Evolutionary conservation across 2,888 invertebrate species (phyloP).

Genomic region (Prosapia bicincta): DNA sequence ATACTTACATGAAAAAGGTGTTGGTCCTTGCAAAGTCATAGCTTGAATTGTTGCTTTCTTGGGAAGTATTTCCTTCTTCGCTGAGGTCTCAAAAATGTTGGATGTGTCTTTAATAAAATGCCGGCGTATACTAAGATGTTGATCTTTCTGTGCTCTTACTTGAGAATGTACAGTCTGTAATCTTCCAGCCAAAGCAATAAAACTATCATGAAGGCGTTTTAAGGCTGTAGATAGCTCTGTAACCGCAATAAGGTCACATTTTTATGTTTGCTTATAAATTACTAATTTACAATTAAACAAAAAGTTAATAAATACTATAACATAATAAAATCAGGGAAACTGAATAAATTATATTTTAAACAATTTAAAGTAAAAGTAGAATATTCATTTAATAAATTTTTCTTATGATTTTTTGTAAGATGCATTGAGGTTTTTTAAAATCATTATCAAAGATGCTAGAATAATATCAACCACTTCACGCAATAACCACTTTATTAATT

Average conservation of each 20-base stretch:
- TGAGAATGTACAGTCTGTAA: constrained; percentile 71
- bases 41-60: constrained; percentile 37
- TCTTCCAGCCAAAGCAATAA: constrained; percentile 83
- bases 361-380: too few relatives aligned
- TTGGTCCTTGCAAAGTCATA: constrained; percentile 50
- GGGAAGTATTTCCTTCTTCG: constrained; percentile 41
- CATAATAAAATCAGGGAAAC: too few relatives aligned
- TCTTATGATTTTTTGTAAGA: too few relatives aligned
- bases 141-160: constrained; percentile 79
- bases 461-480: too few relatives aligned
- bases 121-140: constrained; percentile 75
- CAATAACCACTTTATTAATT: too few relatives aligned
- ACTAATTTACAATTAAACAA: too few relatives aligned
- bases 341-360: too few relatives aligned
- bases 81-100: constrained; percentile 65
- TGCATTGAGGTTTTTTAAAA: too few relatives aligned
- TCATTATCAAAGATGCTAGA: too few relatives aligned
- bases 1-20: constrained; percentile 52
- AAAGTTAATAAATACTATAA: too few relatives aligned
- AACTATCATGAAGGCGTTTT: constrained; percentile 77
- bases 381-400: too few relatives aligned
- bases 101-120: constrained; percentile 72
- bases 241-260: constrained; percentile 41
- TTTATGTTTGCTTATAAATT: too few relatives aligned
- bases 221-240: constrained; percentile 75